Percentiles rank a stretch among this genome's conserved stretches.
phyloP scores from a whole-genome alignment of 2,797 vertebrate genomes.

The Dendrocincla fuliginosa region DNA sequence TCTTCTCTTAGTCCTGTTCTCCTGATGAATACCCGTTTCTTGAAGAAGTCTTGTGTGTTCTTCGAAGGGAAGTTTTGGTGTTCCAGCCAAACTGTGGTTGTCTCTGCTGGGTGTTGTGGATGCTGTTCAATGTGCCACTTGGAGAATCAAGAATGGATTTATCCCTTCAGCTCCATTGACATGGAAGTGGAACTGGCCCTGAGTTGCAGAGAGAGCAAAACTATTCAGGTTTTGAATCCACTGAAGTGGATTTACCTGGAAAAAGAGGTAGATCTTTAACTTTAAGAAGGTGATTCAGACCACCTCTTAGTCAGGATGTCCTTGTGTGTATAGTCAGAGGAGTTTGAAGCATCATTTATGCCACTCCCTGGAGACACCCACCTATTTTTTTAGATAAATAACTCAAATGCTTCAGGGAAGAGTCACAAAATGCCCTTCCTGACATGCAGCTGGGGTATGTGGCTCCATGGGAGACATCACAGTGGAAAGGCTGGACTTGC shows the following conservation, averaged over 20 bases:
- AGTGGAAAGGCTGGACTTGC: not conserved
- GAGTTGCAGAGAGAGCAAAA: not conserved
- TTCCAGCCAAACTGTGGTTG: rapidly evolving
- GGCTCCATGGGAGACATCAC: rapidly evolving
- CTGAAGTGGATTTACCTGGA: not conserved
- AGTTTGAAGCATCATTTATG: not conserved
- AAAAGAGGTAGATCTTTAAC: not conserved
- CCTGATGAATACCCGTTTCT: not conserved
- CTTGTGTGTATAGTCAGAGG: rapidly evolving
- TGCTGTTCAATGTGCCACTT: not conserved
- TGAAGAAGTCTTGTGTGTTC: not conserved
- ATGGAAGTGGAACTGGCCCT: not conserved
- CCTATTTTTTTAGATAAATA: not conserved
- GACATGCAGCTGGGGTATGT: rapidly evolving
- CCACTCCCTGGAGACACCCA: not conserved
- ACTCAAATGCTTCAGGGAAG: not conserved
- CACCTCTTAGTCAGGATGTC: not conserved
- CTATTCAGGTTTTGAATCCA: not conserved
- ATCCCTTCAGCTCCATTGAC: not conserved
- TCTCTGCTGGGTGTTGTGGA: not conserved
- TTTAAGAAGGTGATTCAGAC: not conserved
- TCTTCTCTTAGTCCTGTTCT: not conserved
- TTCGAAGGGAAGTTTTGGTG: not conserved
- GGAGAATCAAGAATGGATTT: not conserved
- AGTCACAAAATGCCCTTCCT: not conserved